phyloP scores from a whole-genome alignment of 2,113 vertebrate genomes.

The Hippocampus barbouri region DNA sequence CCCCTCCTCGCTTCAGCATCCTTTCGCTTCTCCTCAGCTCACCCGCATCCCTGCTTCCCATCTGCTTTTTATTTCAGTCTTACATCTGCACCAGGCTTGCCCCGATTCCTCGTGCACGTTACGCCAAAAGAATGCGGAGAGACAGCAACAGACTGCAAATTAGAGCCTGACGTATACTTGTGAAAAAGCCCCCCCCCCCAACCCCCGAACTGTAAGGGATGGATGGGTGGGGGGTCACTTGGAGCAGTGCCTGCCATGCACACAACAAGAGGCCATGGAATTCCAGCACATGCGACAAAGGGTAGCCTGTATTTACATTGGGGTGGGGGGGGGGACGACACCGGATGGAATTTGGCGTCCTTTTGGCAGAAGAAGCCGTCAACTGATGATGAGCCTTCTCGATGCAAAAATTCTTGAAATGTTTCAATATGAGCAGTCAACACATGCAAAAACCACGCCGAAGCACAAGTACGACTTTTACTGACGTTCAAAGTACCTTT shows the following conservation, averaged over 20 bases:
- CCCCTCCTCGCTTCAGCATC: constrained; percentile 20
- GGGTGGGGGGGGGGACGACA: constrained; percentile 33
- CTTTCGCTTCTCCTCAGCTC: constrained; percentile 34
- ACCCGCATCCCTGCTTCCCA: neutral
- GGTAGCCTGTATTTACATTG: constrained; percentile 53
- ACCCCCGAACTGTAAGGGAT: neutral
- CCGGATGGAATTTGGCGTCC: constrained; percentile 50
- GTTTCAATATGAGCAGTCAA: too few species aligned
- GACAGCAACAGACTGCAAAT: constrained; percentile 27
- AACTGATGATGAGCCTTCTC: constrained; percentile 17
- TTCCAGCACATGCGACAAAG: constrained; percentile 6
- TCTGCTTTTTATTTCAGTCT: constrained; percentile 10
- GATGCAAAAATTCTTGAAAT: neutral
- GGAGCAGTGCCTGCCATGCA: neutral
- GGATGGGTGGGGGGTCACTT: neutral
- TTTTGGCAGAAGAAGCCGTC: constrained; percentile 38
- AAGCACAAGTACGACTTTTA: too few species aligned
- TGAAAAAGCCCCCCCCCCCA: constrained; percentile 23
- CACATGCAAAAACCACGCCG: too few species aligned
- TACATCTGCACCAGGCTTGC: constrained; percentile 37
- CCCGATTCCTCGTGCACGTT: constrained; percentile 49
- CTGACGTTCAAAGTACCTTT: too few species aligned
- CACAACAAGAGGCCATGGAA: neutral
- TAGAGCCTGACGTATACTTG: constrained; percentile 34
- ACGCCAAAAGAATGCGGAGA: constrained; percentile 32